A percentile compares a stretch with the other conserved stretches of the same genome.
Conservation (phyloP, 2,797 vertebrate species). For the Syndactyla subalaris region DNA sequence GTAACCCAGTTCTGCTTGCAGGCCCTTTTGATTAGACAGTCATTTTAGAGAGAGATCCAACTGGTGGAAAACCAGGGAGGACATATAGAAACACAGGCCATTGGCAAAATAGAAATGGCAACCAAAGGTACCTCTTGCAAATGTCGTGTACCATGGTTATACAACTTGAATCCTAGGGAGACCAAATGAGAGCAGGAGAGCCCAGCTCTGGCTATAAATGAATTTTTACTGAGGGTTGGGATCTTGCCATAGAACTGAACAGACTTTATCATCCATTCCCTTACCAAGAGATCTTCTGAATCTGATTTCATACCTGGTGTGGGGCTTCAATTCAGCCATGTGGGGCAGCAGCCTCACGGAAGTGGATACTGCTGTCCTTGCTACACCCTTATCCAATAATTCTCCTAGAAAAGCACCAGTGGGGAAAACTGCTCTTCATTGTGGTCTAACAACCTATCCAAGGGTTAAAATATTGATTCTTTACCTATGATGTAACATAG, state of each 20-base stretch:
- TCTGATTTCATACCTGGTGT: fast-evolving
- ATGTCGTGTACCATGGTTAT: not conserved
- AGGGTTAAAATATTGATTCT: slow-evolving; percentile 7
- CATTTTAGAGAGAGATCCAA: not conserved
- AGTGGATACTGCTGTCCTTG: not conserved
- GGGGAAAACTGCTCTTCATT: not conserved
- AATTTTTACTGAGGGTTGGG: not conserved
- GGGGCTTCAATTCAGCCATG: not conserved
- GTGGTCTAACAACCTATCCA: not conserved
- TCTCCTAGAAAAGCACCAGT: not conserved
- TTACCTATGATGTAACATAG: not conserved
- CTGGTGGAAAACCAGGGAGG: not conserved
- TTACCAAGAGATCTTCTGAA: not conserved
- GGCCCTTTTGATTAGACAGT: not conserved
- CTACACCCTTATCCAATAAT: not conserved
- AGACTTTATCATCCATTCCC: not conserved
- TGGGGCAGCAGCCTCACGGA: not conserved
- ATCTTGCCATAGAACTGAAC: not conserved
- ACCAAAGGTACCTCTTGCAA: not conserved
- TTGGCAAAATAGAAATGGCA: not conserved
- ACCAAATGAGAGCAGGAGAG: not conserved
- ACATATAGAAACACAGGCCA: not conserved
- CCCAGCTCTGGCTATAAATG: not conserved
- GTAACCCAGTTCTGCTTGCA: not conserved
- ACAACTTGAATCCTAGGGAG: not conserved